Conservation (phyloP, 2,797 vertebrate species). For the Typhlichthys eigenmanni region DNA sequence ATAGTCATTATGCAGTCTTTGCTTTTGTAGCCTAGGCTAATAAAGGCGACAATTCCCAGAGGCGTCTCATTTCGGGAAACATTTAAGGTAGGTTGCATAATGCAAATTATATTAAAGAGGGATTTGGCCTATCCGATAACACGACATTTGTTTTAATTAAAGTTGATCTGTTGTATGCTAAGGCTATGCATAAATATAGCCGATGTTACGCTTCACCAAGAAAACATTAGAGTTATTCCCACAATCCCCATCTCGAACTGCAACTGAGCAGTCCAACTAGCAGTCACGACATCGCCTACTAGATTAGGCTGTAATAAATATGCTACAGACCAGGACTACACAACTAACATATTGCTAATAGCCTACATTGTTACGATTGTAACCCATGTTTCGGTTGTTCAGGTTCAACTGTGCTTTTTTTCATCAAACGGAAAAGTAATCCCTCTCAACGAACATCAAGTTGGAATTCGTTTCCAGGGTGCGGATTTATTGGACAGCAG, state of each 20-base stretch:
- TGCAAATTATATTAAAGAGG: not conserved
- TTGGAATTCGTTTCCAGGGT: conserved; percentile 30
- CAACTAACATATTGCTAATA: too few species aligned
- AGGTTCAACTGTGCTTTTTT: conserved; percentile 34
- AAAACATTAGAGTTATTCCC: conserved; percentile 1
- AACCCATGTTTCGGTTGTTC: conserved; percentile 18
- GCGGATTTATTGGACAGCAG: conserved; percentile 37
- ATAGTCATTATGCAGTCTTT: conserved; percentile 14
- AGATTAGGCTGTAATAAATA: too few species aligned
- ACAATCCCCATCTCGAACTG: not conserved
- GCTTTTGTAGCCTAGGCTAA: conserved; percentile 12
- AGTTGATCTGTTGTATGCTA: too few species aligned
- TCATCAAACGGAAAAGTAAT: conserved; percentile 49
- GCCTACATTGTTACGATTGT: conserved; percentile 6
- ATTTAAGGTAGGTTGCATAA: conserved; percentile 58
- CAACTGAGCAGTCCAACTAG: too few species aligned
- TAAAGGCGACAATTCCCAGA: conserved; percentile 31
- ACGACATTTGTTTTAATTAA: too few species aligned
- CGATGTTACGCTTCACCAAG: not conserved
- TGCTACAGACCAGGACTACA: too few species aligned
- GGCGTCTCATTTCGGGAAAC: conserved; percentile 47
- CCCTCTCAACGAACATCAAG: conserved; percentile 27
- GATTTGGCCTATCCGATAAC: too few species aligned
- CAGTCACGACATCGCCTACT: conserved; percentile 56
- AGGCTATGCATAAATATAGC: too few species aligned